Percentiles rank a stretch among this genome's conserved stretches.
These are phyloP conservation scores for Hyperopisus bebe DNA, from an alignment of 2,113 vertebrate genomes.

Conservation along the genomic window DNA sequence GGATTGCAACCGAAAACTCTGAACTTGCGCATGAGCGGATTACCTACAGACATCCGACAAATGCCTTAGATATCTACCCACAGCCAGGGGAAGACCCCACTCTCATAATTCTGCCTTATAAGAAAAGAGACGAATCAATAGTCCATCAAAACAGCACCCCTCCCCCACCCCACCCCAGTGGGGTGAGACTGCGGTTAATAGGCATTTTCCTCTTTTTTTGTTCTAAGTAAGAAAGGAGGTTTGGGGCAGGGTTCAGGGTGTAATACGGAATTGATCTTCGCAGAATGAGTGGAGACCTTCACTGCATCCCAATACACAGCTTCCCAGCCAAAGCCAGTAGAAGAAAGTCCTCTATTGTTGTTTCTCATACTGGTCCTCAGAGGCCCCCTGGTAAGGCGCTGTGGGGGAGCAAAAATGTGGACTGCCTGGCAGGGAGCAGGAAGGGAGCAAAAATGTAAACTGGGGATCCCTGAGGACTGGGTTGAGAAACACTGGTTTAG, in stretches of 20 bases:
- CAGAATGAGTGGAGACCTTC: background rate
- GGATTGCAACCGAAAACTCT: background rate
- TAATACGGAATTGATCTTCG: constrained; percentile 18
- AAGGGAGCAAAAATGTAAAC: background rate
- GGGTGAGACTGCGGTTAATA: constrained; percentile 10
- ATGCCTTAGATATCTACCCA: background rate
- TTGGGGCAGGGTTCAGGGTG: background rate
- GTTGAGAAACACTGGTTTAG: background rate
- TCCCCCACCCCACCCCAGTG: background rate
- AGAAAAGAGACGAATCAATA: constrained; percentile 22
- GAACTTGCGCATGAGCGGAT: background rate
- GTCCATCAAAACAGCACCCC: constrained; percentile 16
- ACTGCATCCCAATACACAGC: constrained; percentile 6
- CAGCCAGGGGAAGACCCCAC: background rate
- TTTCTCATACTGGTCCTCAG: background rate
- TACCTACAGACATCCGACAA: background rate
- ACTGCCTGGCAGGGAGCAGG: background rate
- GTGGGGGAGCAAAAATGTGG: background rate
- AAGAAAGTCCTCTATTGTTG: background rate
- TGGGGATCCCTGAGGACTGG: background rate
- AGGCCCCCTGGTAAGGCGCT: background rate
- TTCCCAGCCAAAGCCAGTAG: background rate
- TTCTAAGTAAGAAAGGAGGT: background rate
- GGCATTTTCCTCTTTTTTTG: constrained; percentile 4
- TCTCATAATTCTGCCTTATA: background rate